Evolutionary conservation across 2,888 invertebrate genomes (phyloP).

Genomic region (Parnassius apollo): DNA sequence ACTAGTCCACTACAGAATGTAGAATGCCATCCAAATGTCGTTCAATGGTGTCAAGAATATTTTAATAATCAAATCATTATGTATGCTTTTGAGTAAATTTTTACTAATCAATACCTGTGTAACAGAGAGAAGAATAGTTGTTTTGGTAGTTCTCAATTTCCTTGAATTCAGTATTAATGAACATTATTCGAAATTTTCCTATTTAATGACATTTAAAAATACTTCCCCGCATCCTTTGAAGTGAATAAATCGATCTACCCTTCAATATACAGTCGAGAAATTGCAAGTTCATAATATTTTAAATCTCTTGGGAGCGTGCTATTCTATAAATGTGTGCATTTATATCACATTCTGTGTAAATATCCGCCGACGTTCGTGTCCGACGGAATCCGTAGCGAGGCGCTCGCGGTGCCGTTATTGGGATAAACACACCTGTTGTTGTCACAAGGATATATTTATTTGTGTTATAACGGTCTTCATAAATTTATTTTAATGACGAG

Average conservation of each 20-base stretch:
- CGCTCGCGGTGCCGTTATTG: not conserved
- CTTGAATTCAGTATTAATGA: too few relatives aligned
- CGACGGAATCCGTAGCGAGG: not conserved
- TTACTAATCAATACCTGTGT: too few relatives aligned
- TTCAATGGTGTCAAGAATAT: too few relatives aligned
- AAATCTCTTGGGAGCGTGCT: conserved; percentile 9
- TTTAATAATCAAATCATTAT: too few relatives aligned
- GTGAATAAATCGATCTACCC: conserved; percentile 6
- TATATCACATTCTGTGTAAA: conserved; percentile 18
- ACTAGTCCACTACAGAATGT: too few relatives aligned
- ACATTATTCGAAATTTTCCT: not conserved
- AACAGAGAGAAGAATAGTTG: too few relatives aligned
- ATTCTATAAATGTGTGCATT: conserved; percentile 15
- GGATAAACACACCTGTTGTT: conserved; percentile 26
- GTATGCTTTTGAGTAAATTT: too few relatives aligned
- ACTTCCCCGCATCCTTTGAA: not conserved
- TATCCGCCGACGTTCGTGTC: conserved; percentile 4
- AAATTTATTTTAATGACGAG: conserved; percentile 5
- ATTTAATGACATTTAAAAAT: not conserved
- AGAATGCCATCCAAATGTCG: too few relatives aligned
- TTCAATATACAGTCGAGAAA: not conserved
- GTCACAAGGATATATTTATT: conserved; percentile 19
- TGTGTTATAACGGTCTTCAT: conserved; percentile 13
- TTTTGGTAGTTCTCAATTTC: too few relatives aligned
- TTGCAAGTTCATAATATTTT: conserved; percentile 3